phyloP scores from a whole-genome alignment of 2,113 vertebrate genomes.

The Thymallus thymallus region DNA sequence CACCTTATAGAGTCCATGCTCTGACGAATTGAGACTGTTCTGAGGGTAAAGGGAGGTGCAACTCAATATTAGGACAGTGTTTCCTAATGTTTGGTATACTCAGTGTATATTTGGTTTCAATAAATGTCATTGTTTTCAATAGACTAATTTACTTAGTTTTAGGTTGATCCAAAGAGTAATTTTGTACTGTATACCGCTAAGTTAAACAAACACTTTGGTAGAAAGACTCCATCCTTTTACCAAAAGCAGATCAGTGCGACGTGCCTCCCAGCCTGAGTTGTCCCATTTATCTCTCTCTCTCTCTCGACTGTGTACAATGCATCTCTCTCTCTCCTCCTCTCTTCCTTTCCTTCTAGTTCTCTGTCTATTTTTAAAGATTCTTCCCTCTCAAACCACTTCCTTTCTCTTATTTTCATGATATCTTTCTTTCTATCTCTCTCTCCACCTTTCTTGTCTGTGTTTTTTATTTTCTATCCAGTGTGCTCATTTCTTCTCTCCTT shows the following conservation, averaged over 20 bases:
- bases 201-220: no score
- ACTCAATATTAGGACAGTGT: no score
- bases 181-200: background rate
- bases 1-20: no score
- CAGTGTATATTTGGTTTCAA: no score
- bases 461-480: conserved; percentile 9
- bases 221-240: background rate
- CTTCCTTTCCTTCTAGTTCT: conserved; percentile 19
- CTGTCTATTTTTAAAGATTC: background rate
- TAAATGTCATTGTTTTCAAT: no score
- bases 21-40: no score
- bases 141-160: no score
- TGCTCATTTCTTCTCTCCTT: conserved; percentile 25
- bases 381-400: background rate
- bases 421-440: conserved; percentile 17
- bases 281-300: conserved; percentile 34
- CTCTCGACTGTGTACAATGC: background rate
- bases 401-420: conserved; percentile 14
- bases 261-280: conserved; percentile 18
- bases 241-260: conserved; percentile 17
- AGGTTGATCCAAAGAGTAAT: no score
- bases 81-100: no score
- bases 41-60: no score
- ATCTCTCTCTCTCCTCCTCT: background rate
- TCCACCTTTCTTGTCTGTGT: conserved; percentile 21